Conservation (phyloP, 2,113 vertebrate genomes). For the Podarcis raffonei region DNA sequence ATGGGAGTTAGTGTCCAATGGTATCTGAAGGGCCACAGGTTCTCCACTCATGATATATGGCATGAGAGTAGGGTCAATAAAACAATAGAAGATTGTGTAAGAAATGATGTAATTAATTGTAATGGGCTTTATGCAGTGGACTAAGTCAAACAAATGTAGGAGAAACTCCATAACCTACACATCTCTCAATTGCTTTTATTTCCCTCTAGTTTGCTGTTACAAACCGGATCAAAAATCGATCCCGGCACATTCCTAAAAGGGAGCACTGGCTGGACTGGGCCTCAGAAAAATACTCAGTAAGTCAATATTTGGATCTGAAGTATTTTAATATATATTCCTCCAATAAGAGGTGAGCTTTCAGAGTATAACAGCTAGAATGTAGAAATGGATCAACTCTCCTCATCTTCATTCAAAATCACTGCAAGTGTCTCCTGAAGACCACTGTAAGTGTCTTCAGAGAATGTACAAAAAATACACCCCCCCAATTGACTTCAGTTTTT, state of each 20-base stretch:
- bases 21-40: too few species aligned
- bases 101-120: not conserved
- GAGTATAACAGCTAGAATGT: not conserved
- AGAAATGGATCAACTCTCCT: not conserved
- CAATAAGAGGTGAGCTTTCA: not conserved
- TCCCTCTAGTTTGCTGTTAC: slow-evolving; percentile 86
- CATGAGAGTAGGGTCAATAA: not conserved
- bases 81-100: not conserved
- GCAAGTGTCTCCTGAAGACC: too few species aligned
- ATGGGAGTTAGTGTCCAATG: too few species aligned
- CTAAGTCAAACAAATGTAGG: accelerated
- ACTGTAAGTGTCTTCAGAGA: too few species aligned
- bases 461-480: too few species aligned
- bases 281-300: slow-evolving; percentile 90
- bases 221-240: slow-evolving; percentile 83
- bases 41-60: too few species aligned
- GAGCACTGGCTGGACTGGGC: slow-evolving; percentile 98
- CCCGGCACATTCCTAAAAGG: slow-evolving; percentile 74
- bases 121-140: not conserved
- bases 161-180: not conserved
- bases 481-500: not conserved
- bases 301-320: not conserved
- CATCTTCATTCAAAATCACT: not conserved
- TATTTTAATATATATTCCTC: not conserved
- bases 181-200: slow-evolving; percentile 29